Percentiles rank a stretch among this genome's conserved stretches.
Evolutionary conservation across 2,888 invertebrate species (phyloP).

Genomic region (Dugesia japonica): DNA sequence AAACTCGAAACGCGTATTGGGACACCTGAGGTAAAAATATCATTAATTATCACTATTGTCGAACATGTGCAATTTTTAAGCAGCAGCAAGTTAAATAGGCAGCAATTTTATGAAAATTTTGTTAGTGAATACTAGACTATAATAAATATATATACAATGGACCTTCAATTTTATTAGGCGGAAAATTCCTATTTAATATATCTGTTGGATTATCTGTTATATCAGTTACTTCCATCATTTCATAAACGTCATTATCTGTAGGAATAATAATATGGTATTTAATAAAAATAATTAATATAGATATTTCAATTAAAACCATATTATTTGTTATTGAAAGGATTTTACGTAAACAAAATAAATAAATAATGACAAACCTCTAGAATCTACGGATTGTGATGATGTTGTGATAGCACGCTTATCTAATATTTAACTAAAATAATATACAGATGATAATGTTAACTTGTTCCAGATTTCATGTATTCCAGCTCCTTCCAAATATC

Average conservation of each 20-base stretch:
- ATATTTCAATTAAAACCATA: too few relatives aligned
- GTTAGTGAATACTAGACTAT: too few relatives aligned
- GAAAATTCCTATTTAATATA: too few relatives aligned
- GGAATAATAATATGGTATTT: too few relatives aligned
- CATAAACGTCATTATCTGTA: background rate
- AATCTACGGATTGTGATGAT: background rate
- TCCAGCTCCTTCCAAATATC: slow-evolving; percentile 29
- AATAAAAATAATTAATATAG: too few relatives aligned
- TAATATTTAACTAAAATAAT: too few relatives aligned
- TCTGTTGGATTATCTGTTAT: background rate
- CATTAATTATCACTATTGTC: background rate
- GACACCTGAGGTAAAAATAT: background rate
- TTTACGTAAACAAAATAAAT: background rate
- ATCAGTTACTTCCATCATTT: background rate
- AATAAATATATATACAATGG: too few relatives aligned
- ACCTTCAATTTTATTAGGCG: too few relatives aligned
- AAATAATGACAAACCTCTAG: background rate
- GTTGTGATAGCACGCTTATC: background rate
- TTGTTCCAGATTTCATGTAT: slow-evolving; percentile 23
- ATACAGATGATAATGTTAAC: background rate
- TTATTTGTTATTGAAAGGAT: background rate
- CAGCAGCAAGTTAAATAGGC: background rate
- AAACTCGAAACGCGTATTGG: background rate
- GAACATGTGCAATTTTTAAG: background rate
- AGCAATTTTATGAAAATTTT: too few relatives aligned